Evolutionary conservation across 2,797 vertebrate genomes (phyloP).

Genomic region (Argya squamiceps): DNA sequence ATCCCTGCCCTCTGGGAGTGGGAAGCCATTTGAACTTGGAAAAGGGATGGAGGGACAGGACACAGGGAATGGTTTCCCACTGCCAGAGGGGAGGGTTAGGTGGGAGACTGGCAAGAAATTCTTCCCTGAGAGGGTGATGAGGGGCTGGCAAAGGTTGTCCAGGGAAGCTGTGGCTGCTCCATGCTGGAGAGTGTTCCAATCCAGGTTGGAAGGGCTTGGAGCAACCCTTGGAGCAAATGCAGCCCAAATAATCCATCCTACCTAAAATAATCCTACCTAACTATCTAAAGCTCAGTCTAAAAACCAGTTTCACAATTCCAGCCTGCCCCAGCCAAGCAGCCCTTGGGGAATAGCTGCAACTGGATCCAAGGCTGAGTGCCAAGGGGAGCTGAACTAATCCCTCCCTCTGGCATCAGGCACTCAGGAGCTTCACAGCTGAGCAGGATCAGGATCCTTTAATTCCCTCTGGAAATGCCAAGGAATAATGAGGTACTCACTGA

Average conservation of each 20-base stretch:
- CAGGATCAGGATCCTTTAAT: background rate
- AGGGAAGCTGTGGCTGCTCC: background rate
- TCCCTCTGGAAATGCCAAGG: background rate
- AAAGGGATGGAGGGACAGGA: background rate
- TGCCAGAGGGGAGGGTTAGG: background rate
- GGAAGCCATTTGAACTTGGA: too few relatives aligned
- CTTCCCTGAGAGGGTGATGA: background rate
- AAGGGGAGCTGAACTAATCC: background rate
- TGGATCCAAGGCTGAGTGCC: background rate
- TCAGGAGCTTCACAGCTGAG: background rate
- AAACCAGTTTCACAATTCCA: background rate
- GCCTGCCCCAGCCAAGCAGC: background rate
- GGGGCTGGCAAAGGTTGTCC: background rate
- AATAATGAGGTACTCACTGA: slow-evolving; percentile 80
- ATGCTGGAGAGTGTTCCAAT: background rate
- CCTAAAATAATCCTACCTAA: too few relatives aligned
- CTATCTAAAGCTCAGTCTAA: background rate
- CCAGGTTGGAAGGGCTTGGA: background rate
- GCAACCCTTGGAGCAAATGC: background rate
- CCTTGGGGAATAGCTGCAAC: background rate
- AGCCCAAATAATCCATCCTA: background rate
- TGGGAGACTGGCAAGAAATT: background rate
- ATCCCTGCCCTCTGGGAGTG: background rate
- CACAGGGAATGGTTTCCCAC: background rate
- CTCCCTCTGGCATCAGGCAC: background rate